Base-by-base conservation (phyloP, 2,113 vertebrate species). In the Varanus salvator region DNA sequence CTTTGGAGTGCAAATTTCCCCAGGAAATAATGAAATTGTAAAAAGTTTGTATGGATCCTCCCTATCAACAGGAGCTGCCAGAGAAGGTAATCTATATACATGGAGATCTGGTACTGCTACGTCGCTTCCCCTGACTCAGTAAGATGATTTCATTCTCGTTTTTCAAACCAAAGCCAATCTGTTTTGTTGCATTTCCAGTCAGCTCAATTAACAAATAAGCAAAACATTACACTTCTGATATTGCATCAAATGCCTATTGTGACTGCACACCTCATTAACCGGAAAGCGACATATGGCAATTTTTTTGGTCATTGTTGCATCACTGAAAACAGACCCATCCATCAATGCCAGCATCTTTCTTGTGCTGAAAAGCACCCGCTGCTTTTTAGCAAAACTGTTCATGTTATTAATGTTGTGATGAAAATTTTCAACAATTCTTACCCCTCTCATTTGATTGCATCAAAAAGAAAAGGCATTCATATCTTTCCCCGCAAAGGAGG, bases 261-360 rank as follows among this genome's bases (percentile, higher is more conserved):
- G 71, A 27, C 38, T 89, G 2, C 72, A 89, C 34, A 71, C 82
- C 64, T 78, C 68, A 38, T 68, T 90, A 91, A 77, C 75, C 12
- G 38, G 34, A 92, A 87, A 68, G 0, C 80, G 85, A 64, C 6
- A 2, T 66, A n/a, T 68, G 85, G 38, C 31, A 86, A 75, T 27
- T 86, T 68, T 44, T 86, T 12, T 77, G 48, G 76, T 78, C 48
- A 31, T 31, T 1, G 1, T 78, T 77, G 80, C 38, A 85, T 48
- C 83, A 92, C 3, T 50, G 75, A 85, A 68, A 86, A 80, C 72
- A 77, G 9, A 78, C 34, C 66, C 90, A 94, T 91, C 89, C n/a
- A 80, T 34, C 85, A 86, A 50, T 82, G 19, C 9, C 38, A 72
- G 38, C 80, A 84, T 69, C 81, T 50, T 69, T 29, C 60, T 19